phyloP scores from a whole-genome alignment of 2,113 vertebrate genomes.

The Pluvianellus socialis region DNA sequence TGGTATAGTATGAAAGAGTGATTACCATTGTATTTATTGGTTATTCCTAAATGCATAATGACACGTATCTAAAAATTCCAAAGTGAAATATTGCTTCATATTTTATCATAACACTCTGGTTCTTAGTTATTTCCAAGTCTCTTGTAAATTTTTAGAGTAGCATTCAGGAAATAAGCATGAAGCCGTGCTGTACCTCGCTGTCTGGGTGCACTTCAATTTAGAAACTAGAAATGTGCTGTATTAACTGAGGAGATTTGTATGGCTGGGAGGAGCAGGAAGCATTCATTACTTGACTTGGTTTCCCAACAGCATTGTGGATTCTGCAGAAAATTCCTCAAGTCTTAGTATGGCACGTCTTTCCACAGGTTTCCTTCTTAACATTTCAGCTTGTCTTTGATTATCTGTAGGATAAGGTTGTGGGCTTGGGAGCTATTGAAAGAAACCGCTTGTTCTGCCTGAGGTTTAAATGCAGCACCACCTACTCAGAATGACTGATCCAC shows the following conservation, averaged over 20 bases:
- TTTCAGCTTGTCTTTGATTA: background rate
- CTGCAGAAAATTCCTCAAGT: background rate
- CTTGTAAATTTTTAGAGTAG: background rate
- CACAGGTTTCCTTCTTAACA: background rate
- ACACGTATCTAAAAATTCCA: background rate
- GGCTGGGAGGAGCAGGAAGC: background rate
- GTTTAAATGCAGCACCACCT: background rate
- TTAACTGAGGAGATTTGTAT: background rate
- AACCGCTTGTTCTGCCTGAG: background rate
- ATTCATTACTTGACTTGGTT: background rate
- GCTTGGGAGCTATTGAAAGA: background rate
- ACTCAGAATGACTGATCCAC: background rate
- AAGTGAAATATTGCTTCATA: background rate
- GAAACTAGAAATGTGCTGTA: background rate
- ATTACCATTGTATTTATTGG: background rate
- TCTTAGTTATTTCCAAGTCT: background rate
- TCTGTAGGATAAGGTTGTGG: background rate
- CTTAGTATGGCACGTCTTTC: background rate
- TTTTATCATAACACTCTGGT: background rate
- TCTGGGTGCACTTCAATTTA: background rate
- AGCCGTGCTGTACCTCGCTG: background rate
- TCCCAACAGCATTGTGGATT: background rate
- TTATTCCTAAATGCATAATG: background rate
- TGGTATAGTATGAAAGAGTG: background rate
- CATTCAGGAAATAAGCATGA: background rate